Conservation (phyloP, 1,140 invertebrate genomes). For the Kradibia gibbosae region DNA sequence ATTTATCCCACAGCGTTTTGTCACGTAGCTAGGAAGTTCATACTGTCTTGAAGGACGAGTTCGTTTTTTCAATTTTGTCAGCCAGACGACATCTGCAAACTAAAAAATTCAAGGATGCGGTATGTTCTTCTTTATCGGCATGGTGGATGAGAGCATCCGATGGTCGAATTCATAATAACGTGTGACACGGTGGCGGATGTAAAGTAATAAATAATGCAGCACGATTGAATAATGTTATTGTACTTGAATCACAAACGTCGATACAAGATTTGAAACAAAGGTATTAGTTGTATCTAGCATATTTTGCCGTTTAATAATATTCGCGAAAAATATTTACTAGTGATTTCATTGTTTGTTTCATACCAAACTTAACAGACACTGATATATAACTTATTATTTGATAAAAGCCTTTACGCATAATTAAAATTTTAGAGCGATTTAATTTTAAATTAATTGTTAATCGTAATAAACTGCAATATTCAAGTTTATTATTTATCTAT, state of each 20-base stretch:
- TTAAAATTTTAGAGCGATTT: too few species aligned
- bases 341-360: too few species aligned
- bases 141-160: neutral
- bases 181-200: neutral
- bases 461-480: too few species aligned
- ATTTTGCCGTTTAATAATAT: neutral
- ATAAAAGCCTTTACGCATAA: too few species aligned
- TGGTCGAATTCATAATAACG: conserved; percentile 26
- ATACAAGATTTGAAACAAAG: neutral
- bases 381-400: too few species aligned
- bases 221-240: neutral
- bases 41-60: conserved; percentile 4
- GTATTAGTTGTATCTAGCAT: neutral
- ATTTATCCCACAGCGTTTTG: neutral
- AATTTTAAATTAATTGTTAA: too few species aligned
- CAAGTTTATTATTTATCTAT: too few species aligned
- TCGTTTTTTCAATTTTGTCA: neutral
- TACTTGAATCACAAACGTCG: neutral
- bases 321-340: neutral
- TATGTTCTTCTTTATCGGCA: neutral
- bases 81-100: neutral
- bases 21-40: neutral
- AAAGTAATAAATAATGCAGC: neutral
- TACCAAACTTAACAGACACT: too few species aligned
- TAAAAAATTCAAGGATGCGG: neutral